Conservation (phyloP, 2,888 invertebrate genomes). For the Volucella inflata region DNA sequence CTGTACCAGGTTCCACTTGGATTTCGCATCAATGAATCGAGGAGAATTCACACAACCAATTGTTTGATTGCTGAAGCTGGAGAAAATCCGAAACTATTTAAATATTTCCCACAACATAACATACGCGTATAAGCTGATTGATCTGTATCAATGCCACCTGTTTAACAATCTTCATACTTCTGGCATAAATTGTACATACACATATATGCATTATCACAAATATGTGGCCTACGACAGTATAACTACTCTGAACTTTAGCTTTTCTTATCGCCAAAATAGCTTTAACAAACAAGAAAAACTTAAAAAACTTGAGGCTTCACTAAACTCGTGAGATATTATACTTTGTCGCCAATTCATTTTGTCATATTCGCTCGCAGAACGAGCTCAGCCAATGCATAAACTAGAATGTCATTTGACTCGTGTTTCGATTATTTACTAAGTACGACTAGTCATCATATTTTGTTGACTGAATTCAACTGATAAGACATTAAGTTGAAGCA, state of each 20-base stretch:
- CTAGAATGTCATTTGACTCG: conserved; percentile 13
- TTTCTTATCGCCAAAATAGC: conserved; percentile 19
- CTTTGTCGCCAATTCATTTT: background rate
- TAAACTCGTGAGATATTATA: background rate
- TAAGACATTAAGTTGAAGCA: background rate
- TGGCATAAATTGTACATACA: no score
- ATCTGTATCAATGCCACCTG: conserved; percentile 27
- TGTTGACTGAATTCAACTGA: conserved; percentile 16
- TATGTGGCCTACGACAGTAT: background rate
- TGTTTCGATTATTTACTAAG: background rate
- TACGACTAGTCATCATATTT: background rate
- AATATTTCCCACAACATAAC: background rate
- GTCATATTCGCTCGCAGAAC: background rate
- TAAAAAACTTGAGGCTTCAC: conserved; percentile 13
- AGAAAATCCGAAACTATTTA: no score
- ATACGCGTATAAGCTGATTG: no score
- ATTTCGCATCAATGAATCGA: background rate
- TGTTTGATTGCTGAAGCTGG: no score
- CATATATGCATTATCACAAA: background rate
- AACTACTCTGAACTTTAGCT: conserved; percentile 35
- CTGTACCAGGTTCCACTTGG: no score
- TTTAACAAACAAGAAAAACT: background rate
- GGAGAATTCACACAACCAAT: background rate
- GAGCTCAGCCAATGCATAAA: conserved; percentile 2
- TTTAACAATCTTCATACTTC: conserved; percentile 9